phyloP scores from a whole-genome alignment of 1,140 invertebrate genomes.

The Phocides pigmalion region DNA sequence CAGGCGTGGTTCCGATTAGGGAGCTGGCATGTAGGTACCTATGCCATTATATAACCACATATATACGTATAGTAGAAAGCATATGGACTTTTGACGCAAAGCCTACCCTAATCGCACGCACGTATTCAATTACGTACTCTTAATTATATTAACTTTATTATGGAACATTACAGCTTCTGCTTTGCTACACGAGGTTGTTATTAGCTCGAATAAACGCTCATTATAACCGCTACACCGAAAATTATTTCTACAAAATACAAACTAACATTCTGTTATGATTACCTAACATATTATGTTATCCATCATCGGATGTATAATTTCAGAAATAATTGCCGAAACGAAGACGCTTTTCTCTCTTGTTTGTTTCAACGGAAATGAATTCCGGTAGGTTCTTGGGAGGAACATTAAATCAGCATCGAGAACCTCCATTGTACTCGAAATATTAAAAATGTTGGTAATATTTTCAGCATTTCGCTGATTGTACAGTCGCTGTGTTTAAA shows the following conservation, averaged over 20 bases:
- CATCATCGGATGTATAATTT: conserved; percentile 10
- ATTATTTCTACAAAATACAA: neutral
- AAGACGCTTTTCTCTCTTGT: conserved; percentile 8
- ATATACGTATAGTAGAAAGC: neutral
- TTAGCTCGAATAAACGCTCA: conserved; percentile 27
- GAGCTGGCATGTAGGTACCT: neutral
- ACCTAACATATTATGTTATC: neutral
- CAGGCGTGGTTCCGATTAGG: conserved; percentile 33
- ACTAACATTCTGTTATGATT: neutral
- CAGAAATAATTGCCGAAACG: conserved; percentile 17
- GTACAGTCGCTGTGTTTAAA: neutral
- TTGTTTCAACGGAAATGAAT: conserved; percentile 17
- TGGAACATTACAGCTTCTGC: conserved; percentile 43
- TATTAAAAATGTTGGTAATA: neutral
- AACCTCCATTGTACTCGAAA: neutral
- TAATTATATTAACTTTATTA: conserved; percentile 60
- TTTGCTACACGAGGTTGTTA: conserved; percentile 40
- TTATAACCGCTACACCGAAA: conserved; percentile 2
- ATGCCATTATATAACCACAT: conserved; percentile 16
- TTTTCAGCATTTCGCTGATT: neutral
- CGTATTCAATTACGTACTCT: conserved; percentile 40
- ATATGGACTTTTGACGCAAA: conserved; percentile 29
- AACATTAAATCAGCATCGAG: conserved; percentile 19
- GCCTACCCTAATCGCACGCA: conserved; percentile 38
- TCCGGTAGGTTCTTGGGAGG: neutral